Base-by-base conservation (phyloP, 2,113 vertebrate genomes). In the Beaufortia kweichowensis region DNA sequence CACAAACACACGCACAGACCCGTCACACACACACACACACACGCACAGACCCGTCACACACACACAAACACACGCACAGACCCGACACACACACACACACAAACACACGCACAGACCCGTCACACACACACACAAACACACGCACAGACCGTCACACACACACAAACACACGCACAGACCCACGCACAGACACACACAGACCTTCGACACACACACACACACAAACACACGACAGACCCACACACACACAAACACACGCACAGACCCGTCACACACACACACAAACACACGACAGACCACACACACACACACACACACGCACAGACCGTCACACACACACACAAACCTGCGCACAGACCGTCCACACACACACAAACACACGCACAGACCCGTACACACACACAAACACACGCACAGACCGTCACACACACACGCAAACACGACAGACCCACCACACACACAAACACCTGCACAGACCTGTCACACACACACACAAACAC, bases 21-120 rank as follows among this genome's bases (percentile, higher is more conserved):
- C n/a, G n/a, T n/a, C n/a, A n/a, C n/a, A n/a, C 24, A 70, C 24
- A 80, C 31, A 55, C 64, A 57, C 39, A 61, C 21, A 39, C 24
- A 15, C 24, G 1, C 23, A 66, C 43, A 12, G 39, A 35, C 39
- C 26, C 24, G 29, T 35, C 26, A 31, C 39, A 28, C 6, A n/a
- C n/a, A 26, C 33, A 14, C 4, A 62, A 15, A 62, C 29, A 62
- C 64, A 17, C 10, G 48, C 10, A 21, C 1, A 6, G n/a, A n/a
- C n/a, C n/a, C n/a, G n/a, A n/a, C n/a, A n/a, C n/a, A n/a, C n/a
- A n/a, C n/a, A n/a, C 24, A 70, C 24, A 80, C 31, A 55, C 64
- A 57, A 26, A 61, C 21, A 39, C 24, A 15, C 24, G 1, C 23
- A 66, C 43, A 12, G 39, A 35, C 39, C 26, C 24, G 29, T 35